Evolutionary conservation across 2,888 invertebrate genomes (phyloP).

Genomic region (Lordiphosa fenestrarum): DNA sequence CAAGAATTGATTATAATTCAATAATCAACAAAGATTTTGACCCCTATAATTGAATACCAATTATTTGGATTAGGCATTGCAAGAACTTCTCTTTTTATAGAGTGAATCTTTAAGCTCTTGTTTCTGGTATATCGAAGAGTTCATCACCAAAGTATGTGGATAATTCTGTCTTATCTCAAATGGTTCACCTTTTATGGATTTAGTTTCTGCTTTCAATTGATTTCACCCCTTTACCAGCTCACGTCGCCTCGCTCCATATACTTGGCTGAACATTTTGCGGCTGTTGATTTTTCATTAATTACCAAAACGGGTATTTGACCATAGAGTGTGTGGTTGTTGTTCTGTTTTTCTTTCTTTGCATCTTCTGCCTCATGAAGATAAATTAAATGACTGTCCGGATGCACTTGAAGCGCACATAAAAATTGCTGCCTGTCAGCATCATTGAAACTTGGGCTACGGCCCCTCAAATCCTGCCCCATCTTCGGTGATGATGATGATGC

Average conservation of each 20-base stretch:
- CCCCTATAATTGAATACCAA: no score
- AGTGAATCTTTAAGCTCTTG: not conserved
- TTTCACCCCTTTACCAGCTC: conserved; percentile 1
- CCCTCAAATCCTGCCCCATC: conserved; percentile 11
- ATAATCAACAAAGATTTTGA: no score
- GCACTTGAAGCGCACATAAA: conserved; percentile 69
- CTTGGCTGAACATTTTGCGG: conserved; percentile 28
- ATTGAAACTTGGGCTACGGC: conserved; percentile 21
- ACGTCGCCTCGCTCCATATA: conserved; percentile 29
- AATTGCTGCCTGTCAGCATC: conserved; percentile 63
- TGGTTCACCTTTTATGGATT: conserved; percentile 7
- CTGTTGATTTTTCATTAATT: conserved; percentile 51
- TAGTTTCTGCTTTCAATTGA: conserved; percentile 25
- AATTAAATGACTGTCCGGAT: conserved; percentile 60
- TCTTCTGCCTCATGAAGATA: conserved; percentile 45
- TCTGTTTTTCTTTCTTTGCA: conserved; percentile 24
- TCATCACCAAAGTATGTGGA: not conserved
- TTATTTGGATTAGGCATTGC: no score
- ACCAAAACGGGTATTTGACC: conserved; percentile 57
- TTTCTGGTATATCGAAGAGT: not conserved
- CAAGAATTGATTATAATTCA: no score
- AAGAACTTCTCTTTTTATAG: not conserved
- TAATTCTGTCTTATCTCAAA: conserved; percentile 7
- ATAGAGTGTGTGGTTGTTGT: conserved; percentile 28
- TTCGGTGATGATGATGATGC: conserved; percentile 19